phyloP scores from a whole-genome alignment of 2,888 invertebrate species.

The Seira ritae region DNA sequence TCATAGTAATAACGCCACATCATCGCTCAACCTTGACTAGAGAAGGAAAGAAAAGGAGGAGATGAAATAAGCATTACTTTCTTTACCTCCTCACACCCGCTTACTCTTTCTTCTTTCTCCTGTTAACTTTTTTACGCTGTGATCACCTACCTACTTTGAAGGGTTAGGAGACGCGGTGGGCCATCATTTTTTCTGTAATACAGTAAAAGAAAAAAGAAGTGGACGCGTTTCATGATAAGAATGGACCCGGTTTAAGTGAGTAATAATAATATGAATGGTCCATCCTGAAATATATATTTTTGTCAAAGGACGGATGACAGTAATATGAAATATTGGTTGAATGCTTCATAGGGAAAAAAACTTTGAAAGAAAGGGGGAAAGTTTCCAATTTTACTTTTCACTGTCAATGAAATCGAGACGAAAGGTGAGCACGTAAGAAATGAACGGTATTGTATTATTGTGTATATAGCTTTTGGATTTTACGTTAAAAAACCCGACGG shows the following conservation, averaged over 20 bases:
- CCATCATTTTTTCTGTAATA: background rate
- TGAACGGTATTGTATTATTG: too few relatives aligned
- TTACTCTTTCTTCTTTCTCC: slow-evolving; percentile 5
- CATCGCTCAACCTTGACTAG: slow-evolving; percentile 18
- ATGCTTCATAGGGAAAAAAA: too few relatives aligned
- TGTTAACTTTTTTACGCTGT: background rate
- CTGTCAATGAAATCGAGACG: too few relatives aligned
- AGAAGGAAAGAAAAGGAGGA: slow-evolving; percentile 2
- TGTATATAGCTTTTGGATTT: too few relatives aligned
- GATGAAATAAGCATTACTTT: slow-evolving; percentile 14
- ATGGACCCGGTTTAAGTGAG: background rate
- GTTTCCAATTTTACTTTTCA: too few relatives aligned
- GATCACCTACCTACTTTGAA: background rate
- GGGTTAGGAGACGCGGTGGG: background rate
- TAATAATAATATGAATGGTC: too few relatives aligned
- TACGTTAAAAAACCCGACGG: too few relatives aligned
- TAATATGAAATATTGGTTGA: too few relatives aligned
- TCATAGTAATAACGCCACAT: slow-evolving; percentile 33
- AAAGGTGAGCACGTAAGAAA: too few relatives aligned
- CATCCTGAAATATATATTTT: too few relatives aligned
- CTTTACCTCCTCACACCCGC: slow-evolving; percentile 5
- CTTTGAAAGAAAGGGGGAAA: too few relatives aligned
- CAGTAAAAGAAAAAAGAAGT: background rate
- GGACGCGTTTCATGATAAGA: background rate
- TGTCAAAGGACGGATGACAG: too few relatives aligned